Base-by-base conservation (phyloP, 2,888 invertebrate genomes). In the Pristionchus entomophagus region DNA sequence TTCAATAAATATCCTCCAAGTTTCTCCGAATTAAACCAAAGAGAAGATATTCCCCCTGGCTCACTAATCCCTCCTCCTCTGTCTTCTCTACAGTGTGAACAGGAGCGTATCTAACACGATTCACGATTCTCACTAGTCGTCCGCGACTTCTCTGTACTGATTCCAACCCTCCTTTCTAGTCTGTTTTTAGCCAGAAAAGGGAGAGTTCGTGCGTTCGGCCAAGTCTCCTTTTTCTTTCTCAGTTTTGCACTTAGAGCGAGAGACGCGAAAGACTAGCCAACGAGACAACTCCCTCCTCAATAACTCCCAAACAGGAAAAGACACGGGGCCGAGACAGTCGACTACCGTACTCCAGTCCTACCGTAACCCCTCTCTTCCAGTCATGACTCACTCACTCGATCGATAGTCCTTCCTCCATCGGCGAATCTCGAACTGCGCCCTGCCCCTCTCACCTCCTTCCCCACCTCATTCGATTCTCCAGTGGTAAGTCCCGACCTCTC, bases 381-480 rank as follows among this genome's bases (percentile, higher is more conserved):
- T 59, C 56, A 82, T 59, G 82, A 82, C 41, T 82, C 82, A 2
- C 82, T 82, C 38, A 59, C 82, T 29, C 82, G 56, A 2, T 59
- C 82, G 0, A 38, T 59, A 22, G 56, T 59, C 26, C 82, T 82
- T 0, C 82, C 82, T 6, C 38, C 82, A 0, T 41, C 35, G 35
- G 32, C 41, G 38, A 53, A 51, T 51, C 22, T 81, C 17, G 53
- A 81, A n/a, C 29, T 53, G 45, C 51, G 80, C 19, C 73, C 73
- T 0, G 41, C 73, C 73, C 82, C 82, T 32, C 82, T 82, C 59
- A 82, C 82, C 14, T 59, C 82, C 22, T 82, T 82, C 59, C 82
- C 82, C 26, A 59, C 82, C 59, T 26, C 56, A 14, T 82, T 82
- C 82, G 82, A 82, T 22, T 38, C 82, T 4, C 35, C 82, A 8